Percentiles rank a stretch among this genome's conserved stretches.
phyloP scores from a whole-genome alignment of 2,113 vertebrate species.

The Carettochelys insculpta region DNA sequence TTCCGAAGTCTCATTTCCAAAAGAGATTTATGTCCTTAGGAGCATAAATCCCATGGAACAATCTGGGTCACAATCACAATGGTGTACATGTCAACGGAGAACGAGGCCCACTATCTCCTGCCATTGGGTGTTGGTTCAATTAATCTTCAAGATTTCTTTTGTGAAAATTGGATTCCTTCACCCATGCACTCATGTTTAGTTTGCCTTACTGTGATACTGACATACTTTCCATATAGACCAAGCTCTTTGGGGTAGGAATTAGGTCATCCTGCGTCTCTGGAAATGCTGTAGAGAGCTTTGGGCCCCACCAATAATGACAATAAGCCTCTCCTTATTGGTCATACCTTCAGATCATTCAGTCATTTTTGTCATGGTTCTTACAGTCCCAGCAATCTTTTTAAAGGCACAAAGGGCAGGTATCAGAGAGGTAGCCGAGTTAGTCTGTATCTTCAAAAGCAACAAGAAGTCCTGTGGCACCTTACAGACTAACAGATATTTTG shows the following conservation, averaged over 20 bases:
- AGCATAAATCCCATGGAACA: not conserved
- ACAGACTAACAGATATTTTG: no score
- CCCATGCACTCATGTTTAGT: rapidly evolving
- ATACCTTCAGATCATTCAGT: not conserved
- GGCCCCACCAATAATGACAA: not conserved
- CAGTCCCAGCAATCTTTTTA: not conserved
- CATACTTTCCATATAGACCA: not conserved
- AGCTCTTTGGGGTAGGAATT: not conserved
- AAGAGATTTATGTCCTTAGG: not conserved
- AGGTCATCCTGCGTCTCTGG: rapidly evolving
- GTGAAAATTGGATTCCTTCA: not conserved
- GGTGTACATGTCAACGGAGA: not conserved
- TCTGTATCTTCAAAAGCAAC: no score
- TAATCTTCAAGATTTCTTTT: not conserved
- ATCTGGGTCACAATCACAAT: not conserved
- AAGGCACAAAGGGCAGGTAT: not conserved
- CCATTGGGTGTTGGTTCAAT: not conserved
- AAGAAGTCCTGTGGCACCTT: no score
- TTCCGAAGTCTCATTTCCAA: not conserved
- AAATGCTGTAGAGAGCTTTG: not conserved
- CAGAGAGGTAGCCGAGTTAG: no score
- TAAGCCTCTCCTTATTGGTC: not conserved
- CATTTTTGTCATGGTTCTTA: not conserved
- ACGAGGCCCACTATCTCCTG: not conserved
- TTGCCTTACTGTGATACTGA: not conserved